Evolutionary conservation across 2,797 vertebrate genomes (phyloP).

Genomic region (Neosalanx taihuensis): DNA sequence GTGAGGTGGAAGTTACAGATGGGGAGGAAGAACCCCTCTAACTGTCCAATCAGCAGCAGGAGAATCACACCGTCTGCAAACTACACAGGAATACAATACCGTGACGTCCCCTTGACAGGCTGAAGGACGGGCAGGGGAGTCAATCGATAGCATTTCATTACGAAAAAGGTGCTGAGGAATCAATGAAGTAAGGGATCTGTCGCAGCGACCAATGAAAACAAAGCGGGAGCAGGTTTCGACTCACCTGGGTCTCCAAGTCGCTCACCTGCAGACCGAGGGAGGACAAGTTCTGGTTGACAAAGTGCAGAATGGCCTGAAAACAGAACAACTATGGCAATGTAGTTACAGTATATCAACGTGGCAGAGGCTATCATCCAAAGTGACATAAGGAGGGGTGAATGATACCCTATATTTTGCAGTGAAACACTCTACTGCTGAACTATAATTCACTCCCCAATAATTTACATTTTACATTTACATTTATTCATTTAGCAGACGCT

Average conservation of each 20-base stretch:
- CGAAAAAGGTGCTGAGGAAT: neutral
- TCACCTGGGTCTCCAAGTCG: conserved; percentile 85
- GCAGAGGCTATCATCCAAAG: neutral
- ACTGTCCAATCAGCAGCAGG: conserved; percentile 88
- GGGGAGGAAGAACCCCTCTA: conserved; percentile 89
- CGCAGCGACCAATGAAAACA: neutral
- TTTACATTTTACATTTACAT: too few species aligned
- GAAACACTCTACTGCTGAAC: too few species aligned
- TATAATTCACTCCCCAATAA: too few species aligned
- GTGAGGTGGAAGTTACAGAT: conserved; percentile 82
- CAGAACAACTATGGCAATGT: neutral
- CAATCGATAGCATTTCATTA: conserved; percentile 8
- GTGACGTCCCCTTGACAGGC: neutral
- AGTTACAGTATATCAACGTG: neutral
- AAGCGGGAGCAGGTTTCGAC: neutral
- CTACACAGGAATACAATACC: conserved; percentile 60
- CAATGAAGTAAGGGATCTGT: neutral
- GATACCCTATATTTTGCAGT: neutral
- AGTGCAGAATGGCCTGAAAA: conserved; percentile 81
- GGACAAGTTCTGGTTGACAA: conserved; percentile 84
- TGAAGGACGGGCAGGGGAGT: conserved; percentile 12
- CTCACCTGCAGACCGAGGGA: conserved; percentile 81
- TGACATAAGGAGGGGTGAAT: too few species aligned
- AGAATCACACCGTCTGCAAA: conserved; percentile 93
- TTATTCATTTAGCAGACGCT: too few species aligned